Conservation (phyloP, 2,113 vertebrate genomes). For the Prolemur simus region DNA sequence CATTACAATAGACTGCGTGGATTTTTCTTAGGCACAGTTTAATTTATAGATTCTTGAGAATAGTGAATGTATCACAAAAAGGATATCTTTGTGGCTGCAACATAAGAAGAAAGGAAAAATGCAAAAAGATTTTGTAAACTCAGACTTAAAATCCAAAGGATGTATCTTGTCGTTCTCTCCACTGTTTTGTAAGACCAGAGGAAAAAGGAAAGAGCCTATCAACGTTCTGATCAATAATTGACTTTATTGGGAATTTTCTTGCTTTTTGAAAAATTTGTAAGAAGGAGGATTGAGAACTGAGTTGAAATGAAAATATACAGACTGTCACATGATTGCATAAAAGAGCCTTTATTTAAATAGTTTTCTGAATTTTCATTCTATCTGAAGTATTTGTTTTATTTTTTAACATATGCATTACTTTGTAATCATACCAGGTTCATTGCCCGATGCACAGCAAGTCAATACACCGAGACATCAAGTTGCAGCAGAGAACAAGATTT, state of each 20-base stretch:
- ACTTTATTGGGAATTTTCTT: background rate
- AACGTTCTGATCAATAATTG: background rate
- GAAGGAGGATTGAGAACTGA: background rate
- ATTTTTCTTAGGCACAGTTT: conserved; percentile 23
- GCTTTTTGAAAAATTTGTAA: background rate
- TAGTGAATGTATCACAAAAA: background rate
- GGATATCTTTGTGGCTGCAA: background rate
- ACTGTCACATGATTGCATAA: background rate
- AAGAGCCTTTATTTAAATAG: background rate
- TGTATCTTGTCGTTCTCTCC: background rate
- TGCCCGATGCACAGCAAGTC: no score
- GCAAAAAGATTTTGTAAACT: conserved; percentile 17
- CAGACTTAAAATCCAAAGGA: background rate
- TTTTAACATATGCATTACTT: background rate
- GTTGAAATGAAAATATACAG: background rate
- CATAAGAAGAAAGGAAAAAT: background rate
- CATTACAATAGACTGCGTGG: background rate
- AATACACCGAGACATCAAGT: no score
- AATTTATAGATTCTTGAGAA: background rate
- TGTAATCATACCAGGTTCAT: no score
- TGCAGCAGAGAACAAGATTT: no score
- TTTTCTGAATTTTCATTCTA: background rate
- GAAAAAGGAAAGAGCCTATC: background rate
- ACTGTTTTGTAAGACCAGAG: background rate
- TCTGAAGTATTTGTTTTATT: background rate